Evolutionary conservation across 1,140 invertebrate genomes (phyloP), one percentile per base, ranked within the genome.

Genomic region (Pogonognathellus flavescens): DNA sequence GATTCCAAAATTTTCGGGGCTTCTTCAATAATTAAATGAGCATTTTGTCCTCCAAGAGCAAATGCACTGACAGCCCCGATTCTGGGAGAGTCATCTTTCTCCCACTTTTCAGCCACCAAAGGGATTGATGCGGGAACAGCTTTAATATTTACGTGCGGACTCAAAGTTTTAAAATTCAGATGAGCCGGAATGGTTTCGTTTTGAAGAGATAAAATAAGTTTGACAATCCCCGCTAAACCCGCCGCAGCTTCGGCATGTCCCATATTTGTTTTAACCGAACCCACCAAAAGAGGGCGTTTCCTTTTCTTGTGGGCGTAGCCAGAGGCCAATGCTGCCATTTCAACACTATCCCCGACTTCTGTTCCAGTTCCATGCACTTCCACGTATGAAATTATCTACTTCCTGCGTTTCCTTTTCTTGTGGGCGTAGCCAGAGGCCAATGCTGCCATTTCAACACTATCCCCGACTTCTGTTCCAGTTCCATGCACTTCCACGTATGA

Each of bases 331-430:
- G 86, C 93, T 25, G 93, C 89, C n/a, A 66, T 41, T 83, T 83
- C 82, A 3, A 82, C 18, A 1, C 41, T 10, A 49, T 83, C 82
- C 50, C 85, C 85, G 1, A 83, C 91, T 89, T 92, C 92, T 0
- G 93, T 93, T 16, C 93, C 93, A 55, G 93, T 93, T 18, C 93
- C 93, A 90, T 93, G 93, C 80, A 92, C 91, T 88, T 93, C 93
- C 49, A 94, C 91, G 89, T 93, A 93, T 6, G 89, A 88, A 50
- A 93, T 91, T 22, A 89, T 84, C 49, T 89, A n/a, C n/a, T n/a
- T n/a, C n/a, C n/a, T n/a, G n/a, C n/a, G n/a, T n/a, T n/a, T n/a
- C n/a, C n/a, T n/a, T n/a, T n/a, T n/a, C 41, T 90, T 85, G 57
- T 89, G 88, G 11, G 92, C 90, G 86, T 92, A 92, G 1, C 91